phyloP scores from a whole-genome alignment of 2,797 vertebrate species.

The Sebastes cheni region DNA sequence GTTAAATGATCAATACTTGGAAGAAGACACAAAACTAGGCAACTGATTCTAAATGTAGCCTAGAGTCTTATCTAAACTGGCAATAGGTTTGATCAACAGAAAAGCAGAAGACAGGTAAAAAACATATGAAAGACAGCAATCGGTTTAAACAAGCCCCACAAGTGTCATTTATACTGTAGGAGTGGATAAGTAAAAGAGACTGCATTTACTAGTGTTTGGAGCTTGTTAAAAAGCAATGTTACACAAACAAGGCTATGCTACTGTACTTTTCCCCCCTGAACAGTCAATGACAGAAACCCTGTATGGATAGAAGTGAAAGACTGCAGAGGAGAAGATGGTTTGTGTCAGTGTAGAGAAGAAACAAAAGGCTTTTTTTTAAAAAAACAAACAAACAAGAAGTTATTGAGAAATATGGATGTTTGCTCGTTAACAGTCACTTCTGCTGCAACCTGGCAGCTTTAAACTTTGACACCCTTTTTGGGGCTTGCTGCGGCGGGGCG shows the following conservation, averaged over 20 bases:
- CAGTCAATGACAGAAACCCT: neutral
- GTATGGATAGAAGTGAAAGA: neutral
- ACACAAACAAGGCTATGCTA: slow-evolving; percentile 1
- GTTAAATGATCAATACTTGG: slow-evolving; percentile 11
- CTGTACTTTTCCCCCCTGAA: slow-evolving; percentile 7
- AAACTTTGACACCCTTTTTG: slow-evolving; percentile 93
- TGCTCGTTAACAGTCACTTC: slow-evolving; percentile 66
- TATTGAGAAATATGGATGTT: neutral
- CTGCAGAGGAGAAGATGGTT: neutral
- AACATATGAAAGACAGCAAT: neutral
- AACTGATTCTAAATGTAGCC: slow-evolving; percentile 21
- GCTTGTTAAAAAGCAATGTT: slow-evolving; percentile 1
- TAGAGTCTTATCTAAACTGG: slow-evolving; percentile 22
- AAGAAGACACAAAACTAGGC: slow-evolving; percentile 28
- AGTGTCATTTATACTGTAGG: neutral
- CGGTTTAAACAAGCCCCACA: neutral
- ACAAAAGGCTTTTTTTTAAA: neutral
- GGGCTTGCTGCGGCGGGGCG: slow-evolving; percentile 60
- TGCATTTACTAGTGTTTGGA: neutral
- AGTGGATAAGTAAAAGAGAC: neutral
- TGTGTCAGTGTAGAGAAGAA: slow-evolving; percentile 23
- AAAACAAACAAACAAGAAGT: neutral
- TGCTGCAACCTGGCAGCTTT: slow-evolving; percentile 93
- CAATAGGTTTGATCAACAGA: slow-evolving; percentile 16
- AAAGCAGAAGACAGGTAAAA: slow-evolving; percentile 9